phyloP scores from a whole-genome alignment of 2,797 vertebrate genomes.

The Prunella strophiata region DNA sequence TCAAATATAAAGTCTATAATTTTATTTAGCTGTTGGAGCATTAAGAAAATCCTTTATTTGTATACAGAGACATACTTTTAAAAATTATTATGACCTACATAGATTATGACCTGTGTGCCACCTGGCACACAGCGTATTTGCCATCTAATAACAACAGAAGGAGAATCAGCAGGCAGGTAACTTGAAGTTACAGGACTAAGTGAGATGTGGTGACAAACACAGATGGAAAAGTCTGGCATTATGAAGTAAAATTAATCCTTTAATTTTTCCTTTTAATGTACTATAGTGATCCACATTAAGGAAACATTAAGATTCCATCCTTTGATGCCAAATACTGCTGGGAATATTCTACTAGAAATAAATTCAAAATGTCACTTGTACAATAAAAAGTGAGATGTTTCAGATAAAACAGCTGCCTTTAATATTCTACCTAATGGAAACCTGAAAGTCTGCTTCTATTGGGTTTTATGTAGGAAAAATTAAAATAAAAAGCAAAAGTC shows the following conservation, averaged over 20 bases:
- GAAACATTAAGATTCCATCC: conserved; percentile 47
- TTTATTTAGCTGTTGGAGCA: not conserved
- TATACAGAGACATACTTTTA: not conserved
- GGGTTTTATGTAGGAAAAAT: not conserved
- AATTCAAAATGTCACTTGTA: conserved; percentile 6
- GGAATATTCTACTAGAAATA: conserved; percentile 31
- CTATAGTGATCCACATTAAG: not conserved
- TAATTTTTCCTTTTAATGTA: conserved; percentile 9
- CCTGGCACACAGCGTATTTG: conserved; percentile 50
- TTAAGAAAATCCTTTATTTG: not conserved
- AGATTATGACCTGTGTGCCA: conserved; percentile 43
- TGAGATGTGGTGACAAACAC: conserved; percentile 46
- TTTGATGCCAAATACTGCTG: conserved; percentile 37
- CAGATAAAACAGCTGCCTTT: conserved; percentile 28
- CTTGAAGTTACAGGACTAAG: conserved; percentile 41
- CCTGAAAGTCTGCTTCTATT: not conserved
- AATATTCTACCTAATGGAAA: not conserved
- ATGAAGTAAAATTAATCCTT: conserved; percentile 34
- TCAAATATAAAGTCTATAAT: not conserved
- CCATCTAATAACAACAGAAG: conserved; percentile 66
- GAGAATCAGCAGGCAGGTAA: conserved; percentile 63
- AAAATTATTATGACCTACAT: conserved; percentile 21
- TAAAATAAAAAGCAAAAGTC: conserved; percentile 17
- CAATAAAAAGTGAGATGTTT: conserved; percentile 24
- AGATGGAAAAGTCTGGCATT: conserved; percentile 58